phyloP scores from a whole-genome alignment of 2,797 vertebrate species.

The Danio choprae region DNA sequence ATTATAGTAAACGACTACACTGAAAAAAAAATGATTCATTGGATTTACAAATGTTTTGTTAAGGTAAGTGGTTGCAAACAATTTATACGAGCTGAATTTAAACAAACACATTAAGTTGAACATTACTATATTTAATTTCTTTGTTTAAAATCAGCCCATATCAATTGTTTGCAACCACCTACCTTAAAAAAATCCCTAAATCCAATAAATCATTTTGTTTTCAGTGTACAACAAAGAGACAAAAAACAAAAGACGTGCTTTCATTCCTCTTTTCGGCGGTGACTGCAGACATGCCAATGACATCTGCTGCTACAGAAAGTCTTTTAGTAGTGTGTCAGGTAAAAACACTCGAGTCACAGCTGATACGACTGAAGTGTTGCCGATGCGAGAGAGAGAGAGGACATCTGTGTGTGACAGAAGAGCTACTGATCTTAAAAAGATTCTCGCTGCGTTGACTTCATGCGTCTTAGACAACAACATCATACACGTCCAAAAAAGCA shows the following conservation, averaged over 20 bases:
- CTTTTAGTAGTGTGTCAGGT: constrained; percentile 31
- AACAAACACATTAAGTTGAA: no score
- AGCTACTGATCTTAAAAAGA: constrained; percentile 41
- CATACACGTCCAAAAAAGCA: background rate
- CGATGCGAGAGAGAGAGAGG: constrained; percentile 22
- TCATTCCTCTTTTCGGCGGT: background rate
- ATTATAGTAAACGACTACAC: no score
- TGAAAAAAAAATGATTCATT: no score
- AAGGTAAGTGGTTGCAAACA: no score
- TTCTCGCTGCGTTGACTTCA: constrained; percentile 57
- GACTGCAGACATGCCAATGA: constrained; percentile 21
- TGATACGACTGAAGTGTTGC: constrained; percentile 44
- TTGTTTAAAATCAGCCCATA: no score
- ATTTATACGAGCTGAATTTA: no score
- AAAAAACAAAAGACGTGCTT: constrained; percentile 9
- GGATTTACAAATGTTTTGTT: no score
- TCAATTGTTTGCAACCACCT: no score
- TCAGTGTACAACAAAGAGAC: background rate
- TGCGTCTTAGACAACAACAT: background rate
- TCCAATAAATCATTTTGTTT: no score
- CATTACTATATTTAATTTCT: no score
- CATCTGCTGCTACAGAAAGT: constrained; percentile 34
- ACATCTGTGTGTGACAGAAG: constrained; percentile 53
- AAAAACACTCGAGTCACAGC: constrained; percentile 42
- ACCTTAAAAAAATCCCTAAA: no score